Base-by-base conservation (phyloP, 2,888 invertebrate genomes). In the Folsomia candida region DNA sequence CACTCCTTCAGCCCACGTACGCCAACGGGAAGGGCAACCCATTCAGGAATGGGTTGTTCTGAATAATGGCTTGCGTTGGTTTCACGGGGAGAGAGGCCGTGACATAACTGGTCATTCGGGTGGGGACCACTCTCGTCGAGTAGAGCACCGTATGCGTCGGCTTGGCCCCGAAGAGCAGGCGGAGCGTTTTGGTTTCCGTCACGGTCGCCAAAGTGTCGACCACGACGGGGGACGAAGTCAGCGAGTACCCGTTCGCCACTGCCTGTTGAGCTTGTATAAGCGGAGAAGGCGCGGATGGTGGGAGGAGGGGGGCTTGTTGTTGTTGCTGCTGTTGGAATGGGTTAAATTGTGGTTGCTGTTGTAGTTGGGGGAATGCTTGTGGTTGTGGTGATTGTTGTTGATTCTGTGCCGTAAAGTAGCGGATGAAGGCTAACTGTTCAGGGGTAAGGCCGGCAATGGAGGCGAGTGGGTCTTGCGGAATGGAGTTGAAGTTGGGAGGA, bases 151-250 rank as follows among this genome's bases (percentile, higher is more conserved):
- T 94, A 82, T 91, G 91, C 0, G 93, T 89, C 0, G 93, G 93
- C 83, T 92, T 92, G 37, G 94, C 93, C n/a, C 94, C 93, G 82
- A 94, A 94, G 14, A 93, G 93, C 78, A 94, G 84, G 83, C 93
- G 93, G 74, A 94, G 84, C 66, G 93, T 85, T 84, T 92, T 90
- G 80, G 93, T 92, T 75, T 91, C 88, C 0, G 92, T 92, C 76
- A 90, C 87, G 1, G 90, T 91, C 18, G 92, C 88, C 80, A 91
- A 85, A 0, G 92, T 92, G 81, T 91, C 91, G 71, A 91, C 87
- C 26, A 93, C 87, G n/a, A 92, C 85, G 0, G 92, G 92, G 0
- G 92, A 90, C 11, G 91, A 91, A 27, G 91, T 91, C 24, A 93
- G 83, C 2, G 65, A 54, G 20, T n/a, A 65, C 9, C 20, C 37